Evolutionary conservation across 2,797 vertebrate genomes (phyloP).

Genomic region (Esox lucius): DNA sequence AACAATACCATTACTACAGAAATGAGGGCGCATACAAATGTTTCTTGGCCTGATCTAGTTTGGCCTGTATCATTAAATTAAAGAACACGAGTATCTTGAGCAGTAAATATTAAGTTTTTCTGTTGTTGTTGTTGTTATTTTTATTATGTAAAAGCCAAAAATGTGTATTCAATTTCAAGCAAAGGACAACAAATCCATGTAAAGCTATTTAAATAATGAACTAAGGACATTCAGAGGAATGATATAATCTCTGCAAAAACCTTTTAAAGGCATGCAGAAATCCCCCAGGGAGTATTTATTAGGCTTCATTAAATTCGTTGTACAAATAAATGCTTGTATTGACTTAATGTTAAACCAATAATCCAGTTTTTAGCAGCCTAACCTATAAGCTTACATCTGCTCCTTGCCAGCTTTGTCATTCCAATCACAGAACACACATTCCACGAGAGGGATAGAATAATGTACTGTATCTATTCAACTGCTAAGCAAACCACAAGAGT

Average conservation of each 20-base stretch:
- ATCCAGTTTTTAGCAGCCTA: background rate
- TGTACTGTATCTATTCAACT: background rate
- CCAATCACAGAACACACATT: background rate
- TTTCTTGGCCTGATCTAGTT: background rate
- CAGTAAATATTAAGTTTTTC: constrained; percentile 1
- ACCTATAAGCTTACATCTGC: background rate
- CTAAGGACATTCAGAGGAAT: background rate
- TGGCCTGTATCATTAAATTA: background rate
- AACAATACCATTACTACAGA: background rate
- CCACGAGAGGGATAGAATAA: background rate
- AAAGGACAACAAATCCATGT: background rate
- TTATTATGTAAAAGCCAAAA: background rate
- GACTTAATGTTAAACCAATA: constrained; percentile 11
- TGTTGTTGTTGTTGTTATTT: background rate
- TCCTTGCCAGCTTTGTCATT: constrained; percentile 1
- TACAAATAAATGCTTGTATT: constrained; percentile 8
- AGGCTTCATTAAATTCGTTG: background rate
- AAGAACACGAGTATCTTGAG: background rate
- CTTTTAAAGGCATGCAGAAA: background rate
- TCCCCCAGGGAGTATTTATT: background rate
- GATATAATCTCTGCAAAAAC: constrained; percentile 4
- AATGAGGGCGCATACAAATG: background rate
- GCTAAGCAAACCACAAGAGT: background rate
- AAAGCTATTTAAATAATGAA: background rate
- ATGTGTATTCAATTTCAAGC: background rate